A percentile compares a stretch with the other conserved stretches of the same genome.
Evolutionary conservation across 1,140 invertebrate genomes (phyloP).

Genomic region (Macrosteles quadrilineatus): DNA sequence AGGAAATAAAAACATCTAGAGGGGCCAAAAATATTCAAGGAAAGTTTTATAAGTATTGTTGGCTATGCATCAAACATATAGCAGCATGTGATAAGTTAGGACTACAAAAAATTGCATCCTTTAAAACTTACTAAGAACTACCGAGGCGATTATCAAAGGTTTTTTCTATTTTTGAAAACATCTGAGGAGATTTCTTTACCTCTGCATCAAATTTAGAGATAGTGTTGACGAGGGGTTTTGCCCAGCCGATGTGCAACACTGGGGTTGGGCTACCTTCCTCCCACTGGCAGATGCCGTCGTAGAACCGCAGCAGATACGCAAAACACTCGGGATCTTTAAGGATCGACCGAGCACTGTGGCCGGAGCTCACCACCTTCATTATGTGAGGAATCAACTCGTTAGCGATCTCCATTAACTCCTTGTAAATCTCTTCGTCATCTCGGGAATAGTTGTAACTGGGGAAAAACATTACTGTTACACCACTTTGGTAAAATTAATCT

Average conservation of each 20-base stretch:
- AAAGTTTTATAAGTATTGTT: too few relatives aligned
- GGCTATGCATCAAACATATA: too few relatives aligned
- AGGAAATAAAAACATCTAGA: too few relatives aligned
- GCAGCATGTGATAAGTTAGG: too few relatives aligned
- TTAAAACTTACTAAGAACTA: too few relatives aligned
- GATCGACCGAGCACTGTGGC: constrained; percentile 73
- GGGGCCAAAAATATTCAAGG: too few relatives aligned
- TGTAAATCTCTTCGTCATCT: constrained; percentile 97
- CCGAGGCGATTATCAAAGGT: too few relatives aligned
- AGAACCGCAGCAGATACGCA: constrained; percentile 84
- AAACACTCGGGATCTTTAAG: constrained; percentile 90
- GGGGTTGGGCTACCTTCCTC: constrained; percentile 94
- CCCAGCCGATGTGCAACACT: constrained; percentile 95
- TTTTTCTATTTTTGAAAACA: too few relatives aligned
- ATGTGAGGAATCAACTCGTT: constrained; percentile 95
- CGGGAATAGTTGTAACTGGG: constrained; percentile 91
- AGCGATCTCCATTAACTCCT: constrained; percentile 94
- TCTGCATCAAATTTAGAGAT: constrained; percentile 92
- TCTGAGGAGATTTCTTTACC: constrained; percentile 64
- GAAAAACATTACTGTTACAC: too few relatives aligned
- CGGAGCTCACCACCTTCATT: constrained; percentile 83
- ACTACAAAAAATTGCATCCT: too few relatives aligned
- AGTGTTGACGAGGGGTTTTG: constrained; percentile 89
- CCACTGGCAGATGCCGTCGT: constrained; percentile 97
- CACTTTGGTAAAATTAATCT: too few relatives aligned